phyloP scores from a whole-genome alignment of 30 jellyfish, hydroid and myxozoan species.

The Hydractinia echinata region DNA sequence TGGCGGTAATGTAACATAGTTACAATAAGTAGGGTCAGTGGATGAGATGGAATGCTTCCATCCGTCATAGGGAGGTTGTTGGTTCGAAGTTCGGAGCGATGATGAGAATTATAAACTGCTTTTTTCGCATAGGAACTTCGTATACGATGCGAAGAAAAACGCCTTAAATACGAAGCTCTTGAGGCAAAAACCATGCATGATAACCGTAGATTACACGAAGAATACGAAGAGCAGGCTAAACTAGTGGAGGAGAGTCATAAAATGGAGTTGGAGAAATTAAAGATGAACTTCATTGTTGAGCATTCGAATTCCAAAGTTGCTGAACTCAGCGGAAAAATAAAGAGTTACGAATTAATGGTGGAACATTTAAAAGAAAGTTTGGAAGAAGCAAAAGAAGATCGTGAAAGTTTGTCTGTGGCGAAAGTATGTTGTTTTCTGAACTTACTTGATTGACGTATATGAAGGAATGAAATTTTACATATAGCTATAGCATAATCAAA shows the following conservation, averaged over 20 bases:
- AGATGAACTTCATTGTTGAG: conserved; percentile 31
- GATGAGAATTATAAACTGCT: not conserved
- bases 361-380: conserved; percentile 37
- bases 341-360: conserved; percentile 39
- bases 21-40: no score
- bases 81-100: no score
- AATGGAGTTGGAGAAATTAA: conserved; percentile 23
- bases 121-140: conserved; percentile 8
- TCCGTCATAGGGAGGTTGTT: no score
- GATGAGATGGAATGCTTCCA: no score
- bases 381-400: conserved; percentile 37
- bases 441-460: no score
- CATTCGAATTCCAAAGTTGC: conserved; percentile 50
- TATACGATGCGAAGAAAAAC: conserved; percentile 28
- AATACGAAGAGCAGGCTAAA: conserved; percentile 15
- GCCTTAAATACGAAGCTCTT: conserved; percentile 20
- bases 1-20: no score
- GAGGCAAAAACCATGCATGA: conserved; percentile 33
- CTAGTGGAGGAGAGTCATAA: conserved; percentile 7
- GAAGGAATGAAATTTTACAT: not conserved
- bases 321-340: conserved; percentile 30
- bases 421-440: conserved; percentile 27
- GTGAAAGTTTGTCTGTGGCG: conserved; percentile 27
- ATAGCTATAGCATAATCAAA: not conserved
- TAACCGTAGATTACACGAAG: conserved; percentile 7